phyloP scores from a whole-genome alignment of 2,113 vertebrate genomes.

The Harpagus bidentatus region DNA sequence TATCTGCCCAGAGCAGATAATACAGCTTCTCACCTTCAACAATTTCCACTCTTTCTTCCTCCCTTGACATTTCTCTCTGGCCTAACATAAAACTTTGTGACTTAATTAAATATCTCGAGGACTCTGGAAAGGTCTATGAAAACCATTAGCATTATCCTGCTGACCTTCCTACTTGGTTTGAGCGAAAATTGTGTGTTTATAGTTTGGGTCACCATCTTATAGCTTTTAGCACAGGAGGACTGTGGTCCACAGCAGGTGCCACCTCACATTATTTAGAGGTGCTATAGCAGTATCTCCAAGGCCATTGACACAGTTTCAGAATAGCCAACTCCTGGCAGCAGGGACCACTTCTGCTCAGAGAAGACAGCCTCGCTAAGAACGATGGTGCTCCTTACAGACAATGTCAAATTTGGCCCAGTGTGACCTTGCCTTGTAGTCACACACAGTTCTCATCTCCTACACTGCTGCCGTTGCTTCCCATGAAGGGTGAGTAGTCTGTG shows the following conservation, averaged over 20 bases:
- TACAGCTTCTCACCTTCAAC: neutral
- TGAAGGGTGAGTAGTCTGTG: neutral
- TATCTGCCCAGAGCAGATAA: neutral
- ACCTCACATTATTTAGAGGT: neutral
- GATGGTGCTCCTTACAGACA: neutral
- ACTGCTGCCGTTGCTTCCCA: neutral
- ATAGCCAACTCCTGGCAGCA: neutral
- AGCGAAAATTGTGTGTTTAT: neutral
- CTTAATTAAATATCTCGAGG: neutral
- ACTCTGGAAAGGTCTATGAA: neutral
- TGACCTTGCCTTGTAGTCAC: neutral
- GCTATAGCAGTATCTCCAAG: neutral
- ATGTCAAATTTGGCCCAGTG: neutral
- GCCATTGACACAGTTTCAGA: neutral
- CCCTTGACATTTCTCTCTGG: neutral
- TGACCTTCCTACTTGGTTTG: neutral
- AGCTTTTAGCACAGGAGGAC: neutral
- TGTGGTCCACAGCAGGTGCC: neutral
- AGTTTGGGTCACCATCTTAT: neutral
- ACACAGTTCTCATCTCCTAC: neutral
- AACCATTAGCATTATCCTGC: neutral
- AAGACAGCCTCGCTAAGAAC: rapidly evolving
- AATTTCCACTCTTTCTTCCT: neutral
- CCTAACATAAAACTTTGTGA: neutral
- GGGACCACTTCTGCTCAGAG: neutral